Percentiles rank a stretch among this genome's conserved stretches.
These are phyloP conservation scores for Choreutis nemorana DNA, from an alignment of 2,888 invertebrate species.

Conservation along the genomic window DNA sequence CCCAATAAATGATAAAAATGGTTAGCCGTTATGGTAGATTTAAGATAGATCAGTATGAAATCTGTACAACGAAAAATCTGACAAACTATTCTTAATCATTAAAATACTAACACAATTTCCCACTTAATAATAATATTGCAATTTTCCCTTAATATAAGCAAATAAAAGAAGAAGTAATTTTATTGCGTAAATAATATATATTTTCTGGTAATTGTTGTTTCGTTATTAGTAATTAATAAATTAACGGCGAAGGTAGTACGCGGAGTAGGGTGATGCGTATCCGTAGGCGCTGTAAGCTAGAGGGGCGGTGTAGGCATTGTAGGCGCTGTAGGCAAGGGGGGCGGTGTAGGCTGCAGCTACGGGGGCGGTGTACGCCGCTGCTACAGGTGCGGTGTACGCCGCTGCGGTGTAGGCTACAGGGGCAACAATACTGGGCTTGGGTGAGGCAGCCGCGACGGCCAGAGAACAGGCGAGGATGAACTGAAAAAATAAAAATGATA, in stretches of 20 bases:
- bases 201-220: background rate
- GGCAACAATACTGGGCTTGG: constrained; percentile 22
- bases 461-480: constrained; percentile 36
- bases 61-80: no score
- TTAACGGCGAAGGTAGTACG: constrained; percentile 18
- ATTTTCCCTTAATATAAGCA: no score
- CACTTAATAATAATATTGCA: no score
- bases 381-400: constrained; percentile 26
- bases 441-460: constrained; percentile 36
- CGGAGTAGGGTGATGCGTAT: constrained; percentile 22
- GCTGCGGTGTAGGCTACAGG: constrained; percentile 21
- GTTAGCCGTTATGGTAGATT: no score
- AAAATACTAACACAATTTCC: no score
- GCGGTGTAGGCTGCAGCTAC: constrained; percentile 25
- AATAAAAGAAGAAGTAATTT: no score
- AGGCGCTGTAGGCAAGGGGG: constrained; percentile 28
- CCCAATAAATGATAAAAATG: no score
- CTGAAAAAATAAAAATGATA: constrained; percentile 22
- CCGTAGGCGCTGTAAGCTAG: constrained; percentile 29
- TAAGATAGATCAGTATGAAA: no score
- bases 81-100: no score
- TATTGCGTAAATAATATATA: background rate
- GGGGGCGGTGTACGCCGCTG: constrained; percentile 28
- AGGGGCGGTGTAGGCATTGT: constrained; percentile 24
- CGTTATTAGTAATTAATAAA: background rate